These are phyloP conservation scores for Pharmacophagus antenor DNA, from an alignment of 2,888 invertebrate genomes.

Conservation along the genomic window DNA sequence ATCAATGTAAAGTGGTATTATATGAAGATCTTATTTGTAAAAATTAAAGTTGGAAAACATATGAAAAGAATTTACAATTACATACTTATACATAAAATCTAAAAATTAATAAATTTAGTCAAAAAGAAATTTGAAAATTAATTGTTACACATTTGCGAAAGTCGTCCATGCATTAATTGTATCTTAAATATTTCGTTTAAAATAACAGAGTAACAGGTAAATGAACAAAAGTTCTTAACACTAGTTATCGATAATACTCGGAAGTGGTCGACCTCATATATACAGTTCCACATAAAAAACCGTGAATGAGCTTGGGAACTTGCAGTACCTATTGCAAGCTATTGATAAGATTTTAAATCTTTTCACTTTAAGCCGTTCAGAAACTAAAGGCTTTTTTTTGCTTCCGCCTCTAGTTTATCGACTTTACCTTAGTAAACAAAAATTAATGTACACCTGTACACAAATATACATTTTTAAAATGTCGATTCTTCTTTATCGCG, in stretches of 20 bases:
- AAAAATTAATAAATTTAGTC: neutral
- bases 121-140: neutral
- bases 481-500: neutral
- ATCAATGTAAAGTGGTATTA: neutral
- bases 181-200: no score
- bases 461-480: neutral
- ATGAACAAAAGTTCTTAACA: slow-evolving; percentile 50
- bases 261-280: slow-evolving; percentile 44
- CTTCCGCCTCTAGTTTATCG: slow-evolving; percentile 15
- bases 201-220: neutral
- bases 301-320: slow-evolving; percentile 49
- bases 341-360: slow-evolving; percentile 37
- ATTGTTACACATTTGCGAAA: neutral
- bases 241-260: slow-evolving; percentile 60
- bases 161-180: neutral
- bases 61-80: no score
- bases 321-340: slow-evolving; percentile 45
- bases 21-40: no score
- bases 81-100: neutral
- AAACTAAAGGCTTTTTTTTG: slow-evolving; percentile 17
- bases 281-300: slow-evolving; percentile 32
- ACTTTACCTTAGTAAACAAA: slow-evolving; percentile 1
- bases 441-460: neutral
- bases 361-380: slow-evolving; percentile 26
- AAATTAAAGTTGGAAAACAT: no score